Evolutionary conservation across 2,113 vertebrate genomes (phyloP), one percentile per base, ranked within the genome.

Genomic region (Anseranas semipalmata): DNA sequence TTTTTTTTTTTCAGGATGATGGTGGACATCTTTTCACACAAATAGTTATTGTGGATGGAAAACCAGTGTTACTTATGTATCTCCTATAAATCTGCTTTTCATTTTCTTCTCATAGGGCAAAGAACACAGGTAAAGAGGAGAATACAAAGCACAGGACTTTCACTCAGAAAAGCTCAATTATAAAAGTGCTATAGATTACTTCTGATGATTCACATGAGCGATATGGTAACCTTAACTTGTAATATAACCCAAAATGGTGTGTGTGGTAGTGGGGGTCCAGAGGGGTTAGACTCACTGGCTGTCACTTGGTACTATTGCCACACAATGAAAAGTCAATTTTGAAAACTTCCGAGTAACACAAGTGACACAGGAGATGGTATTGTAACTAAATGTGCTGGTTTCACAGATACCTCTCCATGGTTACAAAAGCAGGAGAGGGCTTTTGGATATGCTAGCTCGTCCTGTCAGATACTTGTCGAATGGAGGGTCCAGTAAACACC

Each of bases 321-420:
- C 9, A 12, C 24, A 3, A 28, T 37, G 37, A 74, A 48, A 10
- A 68, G 33, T 0, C 39, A 30, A 15, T 32, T 84, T 58, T 86
- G 65, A 65, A 67, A 90, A 59, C 16, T 68, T 43, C 70, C 28
- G n/a, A 50, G 32, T 7, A 28, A 77, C 19, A 16, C 14, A 73
- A 28, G 59, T 63, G 63, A 8, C 10, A 8, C 2, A 0, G 41
- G 55, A 85, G 21, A 32, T 1, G 2, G 59, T 5, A 0, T 6
- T 86, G n/a, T 60, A 74, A 88, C 81, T 14, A 39, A 25, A 30
- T 17, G 16, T 43, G 8, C 59, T 59, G n/a, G 24, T 58, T 19
- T 71, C 88, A 66, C 75, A 82, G 70, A 39, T 15, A 19, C 24
- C 63, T 68, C 66, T 82, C 48, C 56, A 52, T 13, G 16, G 52